A percentile compares a stretch with the other conserved stretches of the same genome.
Conservation (phyloP, 2,888 invertebrate genomes). For the Rhimphoctona megacephalus region DNA sequence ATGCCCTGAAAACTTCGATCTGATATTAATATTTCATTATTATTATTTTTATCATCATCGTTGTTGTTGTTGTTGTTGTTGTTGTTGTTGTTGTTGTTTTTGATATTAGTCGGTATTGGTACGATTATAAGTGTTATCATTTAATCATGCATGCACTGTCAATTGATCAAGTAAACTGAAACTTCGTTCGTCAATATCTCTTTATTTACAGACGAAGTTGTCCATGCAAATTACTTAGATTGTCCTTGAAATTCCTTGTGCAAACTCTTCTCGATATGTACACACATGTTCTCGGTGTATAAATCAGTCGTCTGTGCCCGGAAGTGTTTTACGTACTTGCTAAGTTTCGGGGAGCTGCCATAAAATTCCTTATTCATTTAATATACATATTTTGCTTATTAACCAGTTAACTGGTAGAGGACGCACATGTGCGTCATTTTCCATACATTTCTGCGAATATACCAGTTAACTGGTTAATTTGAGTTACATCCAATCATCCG, state of each 20-base stretch:
- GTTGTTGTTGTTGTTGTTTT: background rate
- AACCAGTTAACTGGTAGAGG: too few species aligned
- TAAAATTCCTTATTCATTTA: background rate
- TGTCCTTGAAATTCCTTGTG: background rate
- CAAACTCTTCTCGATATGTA: background rate
- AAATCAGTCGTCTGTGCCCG: background rate
- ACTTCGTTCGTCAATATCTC: background rate
- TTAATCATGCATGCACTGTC: background rate
- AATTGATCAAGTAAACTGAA: background rate
- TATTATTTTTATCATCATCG: background rate
- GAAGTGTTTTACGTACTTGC: background rate
- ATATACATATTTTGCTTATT: background rate
- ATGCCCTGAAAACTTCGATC: background rate
- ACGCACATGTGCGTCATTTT: too few species aligned
- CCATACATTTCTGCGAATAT: too few species aligned
- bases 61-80: background rate
- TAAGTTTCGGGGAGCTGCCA: background rate
- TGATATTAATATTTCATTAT: background rate
- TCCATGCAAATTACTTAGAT: background rate
- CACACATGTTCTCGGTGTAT: background rate
- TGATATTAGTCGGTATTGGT: background rate
- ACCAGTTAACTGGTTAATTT: too few species aligned
- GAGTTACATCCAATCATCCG: background rate
- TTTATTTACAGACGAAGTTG: background rate
- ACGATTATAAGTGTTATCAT: background rate